phyloP scores from a whole-genome alignment of 2,888 invertebrate species.

The Apamea monoglypha region DNA sequence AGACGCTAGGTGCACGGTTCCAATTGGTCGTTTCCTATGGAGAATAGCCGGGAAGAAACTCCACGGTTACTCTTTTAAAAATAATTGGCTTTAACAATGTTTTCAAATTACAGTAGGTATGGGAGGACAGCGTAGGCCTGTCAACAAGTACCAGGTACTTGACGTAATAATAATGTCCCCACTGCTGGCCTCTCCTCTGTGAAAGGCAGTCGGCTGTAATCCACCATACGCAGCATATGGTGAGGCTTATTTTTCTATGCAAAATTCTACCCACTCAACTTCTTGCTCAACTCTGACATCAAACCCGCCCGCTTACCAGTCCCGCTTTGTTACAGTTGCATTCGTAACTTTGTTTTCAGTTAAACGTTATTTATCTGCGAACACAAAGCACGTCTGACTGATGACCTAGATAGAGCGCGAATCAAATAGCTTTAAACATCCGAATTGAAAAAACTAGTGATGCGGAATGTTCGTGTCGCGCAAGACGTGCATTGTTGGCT shows the following conservation, averaged over 20 bases:
- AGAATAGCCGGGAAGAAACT: too few relatives aligned
- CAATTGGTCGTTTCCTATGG: too few relatives aligned
- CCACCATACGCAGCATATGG: background rate
- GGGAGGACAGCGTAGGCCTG: too few relatives aligned
- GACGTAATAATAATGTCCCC: too few relatives aligned
- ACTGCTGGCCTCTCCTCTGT: too few relatives aligned
- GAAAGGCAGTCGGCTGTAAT: too few relatives aligned
- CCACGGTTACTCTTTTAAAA: too few relatives aligned
- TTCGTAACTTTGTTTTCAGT: conserved; percentile 45
- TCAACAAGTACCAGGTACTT: too few relatives aligned
- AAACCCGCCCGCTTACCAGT: conserved; percentile 4
- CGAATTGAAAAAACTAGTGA: conserved; percentile 57
- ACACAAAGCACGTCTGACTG: conserved; percentile 52
- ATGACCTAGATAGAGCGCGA: conserved; percentile 56
- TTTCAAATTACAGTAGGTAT: too few relatives aligned
- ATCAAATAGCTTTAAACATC: conserved; percentile 54
- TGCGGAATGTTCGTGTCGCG: conserved; percentile 34
- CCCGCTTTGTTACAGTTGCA: conserved; percentile 20
- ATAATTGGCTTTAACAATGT: too few relatives aligned
- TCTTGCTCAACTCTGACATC: background rate
- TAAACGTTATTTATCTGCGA: conserved; percentile 51
- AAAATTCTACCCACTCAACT: background rate
- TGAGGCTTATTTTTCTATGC: background rate
- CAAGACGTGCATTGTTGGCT: conserved; percentile 18
- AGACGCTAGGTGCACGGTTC: too few relatives aligned